Conservation (phyloP, 2,113 vertebrate species). For the Furnarius figulus region DNA sequence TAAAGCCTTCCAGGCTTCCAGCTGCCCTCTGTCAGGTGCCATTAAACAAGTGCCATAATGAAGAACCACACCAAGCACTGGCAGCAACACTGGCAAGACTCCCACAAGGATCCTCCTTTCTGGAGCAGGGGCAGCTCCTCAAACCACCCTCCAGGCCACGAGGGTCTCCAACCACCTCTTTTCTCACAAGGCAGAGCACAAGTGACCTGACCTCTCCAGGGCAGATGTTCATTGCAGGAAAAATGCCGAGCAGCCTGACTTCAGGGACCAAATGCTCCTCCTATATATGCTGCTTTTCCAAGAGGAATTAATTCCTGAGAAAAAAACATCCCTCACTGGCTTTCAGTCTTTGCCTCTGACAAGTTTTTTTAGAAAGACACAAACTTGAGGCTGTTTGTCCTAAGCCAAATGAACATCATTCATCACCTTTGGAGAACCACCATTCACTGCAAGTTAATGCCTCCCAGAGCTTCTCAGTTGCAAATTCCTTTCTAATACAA, state of each 20-base stretch:
- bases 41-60: fast-evolving
- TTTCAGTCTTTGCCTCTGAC: background rate
- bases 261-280: background rate
- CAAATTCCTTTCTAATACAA: conserved; percentile 48
- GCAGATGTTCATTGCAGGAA: fast-evolving
- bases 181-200: fast-evolving
- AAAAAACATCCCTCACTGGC: background rate
- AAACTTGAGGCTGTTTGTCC: background rate
- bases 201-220: fast-evolving
- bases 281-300: background rate
- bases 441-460: background rate
- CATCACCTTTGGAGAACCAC: conserved; percentile 18
- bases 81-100: fast-evolving
- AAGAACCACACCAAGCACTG: background rate
- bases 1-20: background rate
- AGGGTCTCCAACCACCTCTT: fast-evolving
- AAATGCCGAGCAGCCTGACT: background rate
- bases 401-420: background rate
- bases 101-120: fast-evolving
- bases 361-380: background rate
- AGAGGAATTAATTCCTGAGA: background rate
- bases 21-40: background rate
- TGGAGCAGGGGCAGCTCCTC: background rate
- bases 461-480: background rate
- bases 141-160: fast-evolving